Base-by-base conservation (phyloP, 2,888 invertebrate species). In the Eumerus sabulonum region DNA sequence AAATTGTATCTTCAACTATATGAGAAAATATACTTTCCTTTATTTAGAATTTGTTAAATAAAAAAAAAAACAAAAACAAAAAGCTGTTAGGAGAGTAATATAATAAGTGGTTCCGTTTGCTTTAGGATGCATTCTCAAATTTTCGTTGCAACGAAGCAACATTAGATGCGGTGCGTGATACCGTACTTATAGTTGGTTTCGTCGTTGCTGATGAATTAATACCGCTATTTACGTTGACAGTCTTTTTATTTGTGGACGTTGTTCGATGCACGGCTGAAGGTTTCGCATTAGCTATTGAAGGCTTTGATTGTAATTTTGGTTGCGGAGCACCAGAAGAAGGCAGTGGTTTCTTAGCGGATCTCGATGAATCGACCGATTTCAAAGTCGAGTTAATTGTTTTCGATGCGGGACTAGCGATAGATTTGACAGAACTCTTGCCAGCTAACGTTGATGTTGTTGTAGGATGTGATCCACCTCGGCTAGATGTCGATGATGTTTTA, bases 71-170 rank as follows among this genome's bases (percentile, higher is more conserved):
- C n/a, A n/a, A n/a, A n/a, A n/a, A n/a, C n/a, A n/a, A n/a, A n/a
- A n/a, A n/a, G n/a, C n/a, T n/a, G n/a, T n/a, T n/a, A n/a, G n/a
- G n/a, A n/a, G n/a, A n/a, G n/a, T n/a, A n/a, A n/a, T n/a, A n/a
- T n/a, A n/a, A n/a, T n/a, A n/a, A n/a, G n/a, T n/a, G n/a, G n/a
- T n/a, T 51, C 17, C 72, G 57, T 35, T 72, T 79, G 7, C 38
- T 44, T 11, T 79, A 74, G 1, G 79, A 38, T 13, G 74, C 59
- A 64, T 64, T 92, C 88, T 95, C 95, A 86, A 95, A 95, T 87
- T 94, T 94, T 84, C 94, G 94, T 84, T 95, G 95, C 83, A 95
- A 89, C 70, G 93, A 93, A 35, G 94, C 94, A 63, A 95, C 94
- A 86, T 92, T 94, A 16, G 94, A 94, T 19, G 91, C 89, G 67